Evolutionary conservation across 2,888 invertebrate species (phyloP).

Genomic region (Charanyca ferruginea): DNA sequence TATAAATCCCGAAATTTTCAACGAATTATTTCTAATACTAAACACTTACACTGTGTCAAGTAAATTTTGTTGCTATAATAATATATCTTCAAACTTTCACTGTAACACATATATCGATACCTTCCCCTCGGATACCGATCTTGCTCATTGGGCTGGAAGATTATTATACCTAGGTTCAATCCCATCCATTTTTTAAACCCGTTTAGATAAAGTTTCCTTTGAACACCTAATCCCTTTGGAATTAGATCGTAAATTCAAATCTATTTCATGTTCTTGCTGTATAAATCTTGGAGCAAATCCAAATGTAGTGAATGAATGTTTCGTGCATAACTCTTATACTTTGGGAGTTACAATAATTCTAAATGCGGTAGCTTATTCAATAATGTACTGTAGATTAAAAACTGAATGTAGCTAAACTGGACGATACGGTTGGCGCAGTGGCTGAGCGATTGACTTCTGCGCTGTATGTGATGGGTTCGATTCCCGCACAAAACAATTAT

Average conservation of each 20-base stretch:
- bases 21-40: not conserved
- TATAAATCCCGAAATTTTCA: too few species aligned
- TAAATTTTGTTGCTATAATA: not conserved
- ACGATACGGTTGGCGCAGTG: too few species aligned
- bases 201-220: slow-evolving; percentile 68
- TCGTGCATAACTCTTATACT: too few species aligned
- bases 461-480: too few species aligned
- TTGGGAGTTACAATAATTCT: too few species aligned
- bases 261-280: slow-evolving; percentile 14
- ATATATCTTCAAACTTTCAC: slow-evolving; percentile 3
- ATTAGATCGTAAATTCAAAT: slow-evolving; percentile 57
- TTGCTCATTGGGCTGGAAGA: slow-evolving; percentile 62
- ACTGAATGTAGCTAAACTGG: too few species aligned
- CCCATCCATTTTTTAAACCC: slow-evolving; percentile 67
- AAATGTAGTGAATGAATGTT: not conserved
- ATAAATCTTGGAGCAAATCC: not conserved
- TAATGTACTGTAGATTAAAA: too few species aligned
- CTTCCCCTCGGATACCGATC: slow-evolving; percentile 43
- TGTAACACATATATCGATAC: slow-evolving; percentile 23
- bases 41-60: not conserved
- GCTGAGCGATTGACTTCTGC: too few species aligned
- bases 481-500: too few species aligned
- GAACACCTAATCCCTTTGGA: slow-evolving; percentile 66
- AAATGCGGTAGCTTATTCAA: too few species aligned
- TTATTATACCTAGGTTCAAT: slow-evolving; percentile 63